Conservation (phyloP, 2,888 invertebrate species). For the Megalurothrips usitatus region DNA sequence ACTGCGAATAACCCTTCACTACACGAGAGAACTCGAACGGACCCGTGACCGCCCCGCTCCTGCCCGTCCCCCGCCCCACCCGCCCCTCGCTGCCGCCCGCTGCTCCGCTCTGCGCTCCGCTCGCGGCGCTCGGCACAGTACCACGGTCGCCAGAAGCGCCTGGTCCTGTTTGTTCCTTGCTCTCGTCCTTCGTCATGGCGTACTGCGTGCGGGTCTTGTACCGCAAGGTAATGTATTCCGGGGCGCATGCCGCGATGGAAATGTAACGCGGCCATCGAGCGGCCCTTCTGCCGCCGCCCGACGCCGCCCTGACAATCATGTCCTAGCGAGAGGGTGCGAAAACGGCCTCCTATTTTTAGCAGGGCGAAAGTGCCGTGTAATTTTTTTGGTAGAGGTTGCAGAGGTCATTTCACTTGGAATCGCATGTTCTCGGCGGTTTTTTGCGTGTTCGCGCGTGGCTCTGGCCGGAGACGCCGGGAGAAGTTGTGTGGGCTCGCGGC, state of each 20-base stretch:
- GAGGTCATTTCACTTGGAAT: neutral
- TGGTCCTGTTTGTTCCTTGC: neutral
- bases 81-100: too few relatives aligned
- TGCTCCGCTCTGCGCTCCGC: too few relatives aligned
- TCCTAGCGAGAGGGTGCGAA: neutral
- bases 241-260: neutral
- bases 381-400: conserved; percentile 23
- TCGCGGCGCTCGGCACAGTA: neutral
- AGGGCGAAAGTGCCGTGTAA: neutral
- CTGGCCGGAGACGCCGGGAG: neutral
- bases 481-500: too few relatives aligned
- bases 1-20: too few relatives aligned
- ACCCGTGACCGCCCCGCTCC: too few relatives aligned
- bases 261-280: neutral
- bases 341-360: conserved; percentile 22
- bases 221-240: conserved; percentile 21
- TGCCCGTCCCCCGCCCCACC: too few relatives aligned
- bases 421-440: neutral
- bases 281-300: neutral
- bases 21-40: too few relatives aligned
- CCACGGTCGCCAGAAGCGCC: conserved; percentile 20
- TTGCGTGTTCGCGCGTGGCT: neutral
- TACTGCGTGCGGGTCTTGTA: conserved; percentile 16
- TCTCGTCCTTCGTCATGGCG: neutral
- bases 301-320: neutral